Evolutionary conservation across 2,888 invertebrate species (phyloP).

Genomic region (Amphiduros pacificus): DNA sequence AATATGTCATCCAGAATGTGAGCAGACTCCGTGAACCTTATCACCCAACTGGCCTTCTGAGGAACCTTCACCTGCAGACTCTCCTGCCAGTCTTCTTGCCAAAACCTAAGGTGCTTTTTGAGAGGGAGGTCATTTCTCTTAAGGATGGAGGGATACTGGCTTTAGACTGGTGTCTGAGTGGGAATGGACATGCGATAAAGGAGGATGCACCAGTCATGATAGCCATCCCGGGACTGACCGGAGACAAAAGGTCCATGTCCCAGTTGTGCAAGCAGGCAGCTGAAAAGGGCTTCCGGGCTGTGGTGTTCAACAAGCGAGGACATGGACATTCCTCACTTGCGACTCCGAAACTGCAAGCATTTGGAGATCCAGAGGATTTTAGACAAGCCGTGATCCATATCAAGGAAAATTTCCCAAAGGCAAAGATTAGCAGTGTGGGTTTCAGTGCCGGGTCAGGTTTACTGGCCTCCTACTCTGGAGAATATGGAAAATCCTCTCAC

Average conservation of each 20-base stretch:
- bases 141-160: slow-evolving; percentile 48
- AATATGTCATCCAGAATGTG: slow-evolving; percentile 37
- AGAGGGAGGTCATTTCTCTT: slow-evolving; percentile 45
- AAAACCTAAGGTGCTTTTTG: slow-evolving; percentile 26
- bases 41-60: slow-evolving; percentile 39
- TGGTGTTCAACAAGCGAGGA: slow-evolving; percentile 50
- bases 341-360: slow-evolving; percentile 43
- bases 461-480: slow-evolving; percentile 49
- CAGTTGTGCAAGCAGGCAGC: slow-evolving; percentile 36
- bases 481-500: slow-evolving; percentile 46
- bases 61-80: slow-evolving; percentile 46
- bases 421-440: slow-evolving; percentile 40
- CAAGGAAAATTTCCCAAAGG: slow-evolving; percentile 34
- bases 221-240: slow-evolving; percentile 42
- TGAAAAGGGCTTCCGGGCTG: slow-evolving; percentile 39
- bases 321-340: slow-evolving; percentile 41
- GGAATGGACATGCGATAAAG: slow-evolving; percentile 16
- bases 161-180: slow-evolving; percentile 43
- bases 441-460: slow-evolving; percentile 43
- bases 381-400: slow-evolving; percentile 45
- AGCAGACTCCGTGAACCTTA: slow-evolving; percentile 38
- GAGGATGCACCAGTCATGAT: slow-evolving; percentile 38
- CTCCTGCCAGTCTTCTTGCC: slow-evolving; percentile 33
- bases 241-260: slow-evolving; percentile 35
- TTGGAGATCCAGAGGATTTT: slow-evolving; percentile 48